Evolutionary conservation across 92 coral and sea anemone genomes (phyloP), one percentile per base, ranked within the genome.

Genomic region (Parazoanthus darwini): DNA sequence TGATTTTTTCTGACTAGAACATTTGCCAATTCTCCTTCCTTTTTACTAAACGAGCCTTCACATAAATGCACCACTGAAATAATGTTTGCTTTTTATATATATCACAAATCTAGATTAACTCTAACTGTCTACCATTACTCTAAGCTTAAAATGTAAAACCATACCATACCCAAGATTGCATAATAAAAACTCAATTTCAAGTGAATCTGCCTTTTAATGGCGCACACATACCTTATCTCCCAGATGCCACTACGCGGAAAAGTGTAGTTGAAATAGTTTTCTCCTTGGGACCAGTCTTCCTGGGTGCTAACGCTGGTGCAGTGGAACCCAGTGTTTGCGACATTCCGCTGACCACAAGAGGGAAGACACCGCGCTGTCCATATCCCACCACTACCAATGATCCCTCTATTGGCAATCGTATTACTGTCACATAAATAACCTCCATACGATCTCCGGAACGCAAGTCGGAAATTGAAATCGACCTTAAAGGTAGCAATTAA

Each of bases 241-340:
- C 66, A 79, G 33, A 14, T 51, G 22, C 68, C 10, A 25, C 9
- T 38, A 29, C 68, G 26, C 23, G 88, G 65, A 77, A 90, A 90
- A 35, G 88, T 87, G 26, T 87, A 82, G 3, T 89, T 87, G 54
- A 91, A 91, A 37, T 88, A 70, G 59, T 91, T 91, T 87, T 91
- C 88, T 18, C 93, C 93, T 83, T 82, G 85, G 33, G 93, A 76
- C 93, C 93, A 91, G n/a, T 87, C 93, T 56, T 91, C 93, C 39
- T 36, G 63, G 50, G 4, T 22, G 72, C 93, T 91, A 59, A 43
- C 81, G 78, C 89, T 89, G 36, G 93, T 91, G 43, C 93, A 91
- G 39, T 54, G 50, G 36, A 87, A 91, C 26, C 93, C 91, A 39
- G 93, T 88, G 51, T 78, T 36, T 8, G 85, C 90, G 23, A 51